Conservation (phyloP, 2,888 invertebrate species). For the Cenopis cana region DNA sequence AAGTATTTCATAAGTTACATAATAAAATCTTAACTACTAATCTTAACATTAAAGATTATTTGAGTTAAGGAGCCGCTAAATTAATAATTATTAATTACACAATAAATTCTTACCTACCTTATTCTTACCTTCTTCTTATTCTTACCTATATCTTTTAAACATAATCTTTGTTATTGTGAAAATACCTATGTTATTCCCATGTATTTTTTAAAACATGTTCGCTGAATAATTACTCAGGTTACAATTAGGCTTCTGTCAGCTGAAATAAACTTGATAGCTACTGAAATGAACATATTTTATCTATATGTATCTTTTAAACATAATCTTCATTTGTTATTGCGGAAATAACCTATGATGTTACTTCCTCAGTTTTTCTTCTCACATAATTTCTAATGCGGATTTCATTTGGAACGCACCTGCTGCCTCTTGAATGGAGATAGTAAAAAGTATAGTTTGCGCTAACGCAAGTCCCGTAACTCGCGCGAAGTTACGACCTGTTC, state of each 20-base stretch:
- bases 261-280: not conserved
- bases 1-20: no score
- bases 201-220: not conserved
- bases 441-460: slow-evolving; percentile 26
- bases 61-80: no score
- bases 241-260: not conserved
- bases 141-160: no score
- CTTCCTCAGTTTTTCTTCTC: slow-evolving; percentile 16
- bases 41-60: no score
- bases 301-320: not conserved
- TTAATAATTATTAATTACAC: no score
- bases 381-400: slow-evolving; percentile 24
- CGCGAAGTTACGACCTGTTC: slow-evolving; percentile 25
- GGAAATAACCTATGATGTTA: not conserved
- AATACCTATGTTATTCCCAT: no score
- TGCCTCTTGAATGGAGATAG: slow-evolving; percentile 1
- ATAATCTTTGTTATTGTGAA: no score
- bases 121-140: no score
- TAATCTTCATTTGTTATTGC: not conserved
- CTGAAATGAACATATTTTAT: not conserved
- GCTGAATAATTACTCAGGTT: not conserved
- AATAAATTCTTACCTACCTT: no score
- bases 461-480: slow-evolving; percentile 26
- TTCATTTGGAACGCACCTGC: slow-evolving; percentile 18
- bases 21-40: no score